Base-by-base conservation (phyloP, 2,888 invertebrate genomes). In the Tanypteryx hageni region DNA sequence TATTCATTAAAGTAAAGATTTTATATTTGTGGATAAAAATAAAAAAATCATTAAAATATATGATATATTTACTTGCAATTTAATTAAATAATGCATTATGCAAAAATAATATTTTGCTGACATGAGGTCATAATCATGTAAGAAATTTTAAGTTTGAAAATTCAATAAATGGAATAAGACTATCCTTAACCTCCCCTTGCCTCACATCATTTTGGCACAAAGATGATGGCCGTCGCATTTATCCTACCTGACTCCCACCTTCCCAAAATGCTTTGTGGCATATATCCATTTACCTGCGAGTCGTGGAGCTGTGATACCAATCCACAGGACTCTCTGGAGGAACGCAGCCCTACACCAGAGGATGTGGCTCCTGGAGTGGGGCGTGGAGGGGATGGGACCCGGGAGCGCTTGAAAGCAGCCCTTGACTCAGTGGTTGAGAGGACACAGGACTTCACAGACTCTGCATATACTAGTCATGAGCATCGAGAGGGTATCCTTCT, bases 391-490 rank as follows among this genome's bases (percentile, higher is more conserved):
- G 92, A 57, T 44, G 86, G 86, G 94, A 94, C 94, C 95, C 96
- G 98, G 94, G 98, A 99, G 94, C 97, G 98, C 93, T 96, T 99
- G 92, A 97, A 98, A 57, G 96, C 97, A 94, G 98, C 99, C 93
- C 96, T 99, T 94, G 98, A 99, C 94, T 97, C 98, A 93, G 97
- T 99, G 93, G 97, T 99, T 93, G 99, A 99, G 95, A 97, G 99
- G 94, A 99, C 99, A 93, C 98, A 98, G 96, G 99, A 99, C 96
- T 99, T 99, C 95, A 99, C 99, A 92, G 99, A 99, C 96, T 99
- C 99, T 93, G 99, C 99, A 93, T 99, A 99, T 95, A 99, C 99
- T 93, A 98, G 98, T 94, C 99, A 99, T 95, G 99, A 99, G 95
- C 99, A 99, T 95, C 97, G 99, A 93, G 99, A 99, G 95, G 98